phyloP scores from a whole-genome alignment of 2,888 invertebrate genomes.

The Melipona beecheii region DNA sequence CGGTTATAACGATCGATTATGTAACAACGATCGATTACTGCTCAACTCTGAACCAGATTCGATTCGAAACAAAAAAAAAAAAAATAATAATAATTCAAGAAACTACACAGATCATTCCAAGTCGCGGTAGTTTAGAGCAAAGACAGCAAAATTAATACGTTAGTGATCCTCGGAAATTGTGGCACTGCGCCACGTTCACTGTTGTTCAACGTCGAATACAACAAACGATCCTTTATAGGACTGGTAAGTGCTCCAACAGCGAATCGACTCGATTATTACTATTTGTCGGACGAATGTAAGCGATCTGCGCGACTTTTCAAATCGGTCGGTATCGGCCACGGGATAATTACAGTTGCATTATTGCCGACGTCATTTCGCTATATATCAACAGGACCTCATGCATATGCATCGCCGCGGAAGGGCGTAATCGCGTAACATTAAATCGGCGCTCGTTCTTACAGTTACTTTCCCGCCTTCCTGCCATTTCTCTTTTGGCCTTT shows the following conservation, averaged over 20 bases:
- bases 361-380: constrained; percentile 79
- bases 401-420: constrained; percentile 76
- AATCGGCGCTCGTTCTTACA: constrained; percentile 58
- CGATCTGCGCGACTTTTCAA: constrained; percentile 21
- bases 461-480: constrained; percentile 64
- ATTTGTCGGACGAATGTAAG: background rate
- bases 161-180: background rate
- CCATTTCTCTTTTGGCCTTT: constrained; percentile 60
- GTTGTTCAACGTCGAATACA: background rate
- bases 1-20: too few relatives aligned
- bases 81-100: too few relatives aligned
- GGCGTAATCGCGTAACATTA: constrained; percentile 68
- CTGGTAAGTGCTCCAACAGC: background rate
- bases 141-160: background rate
- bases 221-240: constrained; percentile 1
- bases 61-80: too few relatives aligned
- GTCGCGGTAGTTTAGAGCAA: background rate
- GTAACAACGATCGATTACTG: too few relatives aligned
- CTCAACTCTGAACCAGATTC: too few relatives aligned
- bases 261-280: background rate
- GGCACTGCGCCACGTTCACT: background rate
- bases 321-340: constrained; percentile 25
- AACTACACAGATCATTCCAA: background rate
- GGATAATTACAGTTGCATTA: constrained; percentile 81
- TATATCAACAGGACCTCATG: constrained; percentile 76